phyloP scores from a whole-genome alignment of 1,140 invertebrate genomes.

The Brachionus sp. region DNA sequence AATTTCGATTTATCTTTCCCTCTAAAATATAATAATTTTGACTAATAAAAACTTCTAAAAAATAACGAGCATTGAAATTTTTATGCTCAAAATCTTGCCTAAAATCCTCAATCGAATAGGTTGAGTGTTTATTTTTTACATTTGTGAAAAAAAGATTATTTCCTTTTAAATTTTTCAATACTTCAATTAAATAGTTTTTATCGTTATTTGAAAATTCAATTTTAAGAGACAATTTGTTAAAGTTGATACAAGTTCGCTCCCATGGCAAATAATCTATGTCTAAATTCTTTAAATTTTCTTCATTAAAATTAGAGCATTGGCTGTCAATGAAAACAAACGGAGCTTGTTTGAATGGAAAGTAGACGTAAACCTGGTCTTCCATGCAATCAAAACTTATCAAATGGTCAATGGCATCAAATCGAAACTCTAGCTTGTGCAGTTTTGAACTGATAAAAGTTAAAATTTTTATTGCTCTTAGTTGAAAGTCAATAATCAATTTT shows the following conservation, averaged over 20 bases:
- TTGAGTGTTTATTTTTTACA: neutral
- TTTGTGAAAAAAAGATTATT: neutral
- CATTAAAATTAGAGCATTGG: neutral
- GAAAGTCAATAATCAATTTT: neutral
- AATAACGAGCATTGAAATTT: neutral
- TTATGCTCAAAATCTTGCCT: neutral
- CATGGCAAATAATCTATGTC: neutral
- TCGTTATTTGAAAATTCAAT: neutral
- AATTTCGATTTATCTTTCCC: neutral
- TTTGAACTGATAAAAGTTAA: neutral
- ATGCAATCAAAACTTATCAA: neutral
- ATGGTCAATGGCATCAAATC: constrained; percentile 9
- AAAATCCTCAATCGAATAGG: neutral
- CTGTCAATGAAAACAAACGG: neutral
- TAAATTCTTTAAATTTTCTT: neutral
- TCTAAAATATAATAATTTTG: constrained; percentile 6
- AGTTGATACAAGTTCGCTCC: neutral
- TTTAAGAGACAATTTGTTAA: neutral
- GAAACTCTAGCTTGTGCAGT: constrained; percentile 2
- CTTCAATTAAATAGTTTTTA: constrained; percentile 3
- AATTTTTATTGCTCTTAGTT: neutral
- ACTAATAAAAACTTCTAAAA: constrained; percentile 9
- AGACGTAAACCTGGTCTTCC: neutral
- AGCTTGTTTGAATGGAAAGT: neutral
- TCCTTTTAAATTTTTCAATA: neutral